Evolutionary conservation across 2,113 vertebrate genomes (phyloP), one percentile per base, ranked within the genome.

Genomic region (Chinchilla lanigera): DNA sequence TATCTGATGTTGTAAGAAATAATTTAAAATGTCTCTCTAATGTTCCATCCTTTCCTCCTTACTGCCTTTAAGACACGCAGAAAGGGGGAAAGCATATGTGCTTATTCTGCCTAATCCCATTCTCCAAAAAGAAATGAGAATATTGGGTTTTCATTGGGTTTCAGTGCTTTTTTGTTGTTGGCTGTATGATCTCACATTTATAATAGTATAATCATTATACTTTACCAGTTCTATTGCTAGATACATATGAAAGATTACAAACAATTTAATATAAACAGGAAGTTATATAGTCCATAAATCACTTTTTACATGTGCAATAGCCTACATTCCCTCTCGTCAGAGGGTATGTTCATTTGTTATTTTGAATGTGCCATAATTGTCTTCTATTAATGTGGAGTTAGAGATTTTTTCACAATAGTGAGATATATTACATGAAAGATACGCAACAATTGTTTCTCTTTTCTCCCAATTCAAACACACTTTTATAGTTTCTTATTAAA

Each of bases 181-280:
- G 61, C 89, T 93, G 5, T 52, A 41, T 90, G 24, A 3, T 83
- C 73, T 95, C 90, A n/a, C 54, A 61, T 95, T 94, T 89, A 58
- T 89, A 58, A 6, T 60, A 50, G 22, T 82, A 60, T 11, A 20
- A 73, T 93, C 12, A 75, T 84, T 58, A 81, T 81, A 60, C 69
- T 91, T 90, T 71, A 87, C 19, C 28, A 69, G 44, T 84, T 93
- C 58, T 93, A 9, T 80, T 95, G 93, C 6, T 60, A 60, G 58
- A 60, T 60, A 20, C 20, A 24, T 60, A 60, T 24, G 58, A 60
- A 60, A 60, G 58, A 24, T 58, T 50, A 50, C 5, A 50, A 50
- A 50, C 47, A 50, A 50, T 50, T 50, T 50, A 50, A 50, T 50
- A 58, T 60, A 60, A 60, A 60, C 58, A 56, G 54, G 20, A 58